phyloP scores from a whole-genome alignment of 2,113 vertebrate genomes.

The Amphiprion percula region DNA sequence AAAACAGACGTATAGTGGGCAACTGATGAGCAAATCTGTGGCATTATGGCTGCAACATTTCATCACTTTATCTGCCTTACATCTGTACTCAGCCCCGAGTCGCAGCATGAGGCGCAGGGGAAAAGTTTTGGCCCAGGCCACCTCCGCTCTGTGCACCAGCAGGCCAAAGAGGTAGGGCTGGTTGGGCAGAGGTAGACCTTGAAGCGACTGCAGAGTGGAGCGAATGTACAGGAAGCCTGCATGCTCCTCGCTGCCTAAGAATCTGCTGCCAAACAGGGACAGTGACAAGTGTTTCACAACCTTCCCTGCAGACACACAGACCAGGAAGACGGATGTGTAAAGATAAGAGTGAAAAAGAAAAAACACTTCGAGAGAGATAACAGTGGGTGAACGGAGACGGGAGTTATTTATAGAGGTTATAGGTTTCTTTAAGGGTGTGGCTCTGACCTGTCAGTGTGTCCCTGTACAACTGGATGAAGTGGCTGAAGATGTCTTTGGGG shows the following conservation, averaged over 20 bases:
- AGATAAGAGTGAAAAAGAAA: neutral
- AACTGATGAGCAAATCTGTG: neutral
- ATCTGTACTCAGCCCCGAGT: conserved; percentile 92
- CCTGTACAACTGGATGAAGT: conserved; percentile 93
- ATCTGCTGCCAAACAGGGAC: conserved; percentile 88
- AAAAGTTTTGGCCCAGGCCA: conserved; percentile 95
- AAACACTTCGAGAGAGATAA: neutral
- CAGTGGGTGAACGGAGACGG: no score
- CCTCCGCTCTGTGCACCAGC: conserved; percentile 93
- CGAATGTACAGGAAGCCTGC: conserved; percentile 94
- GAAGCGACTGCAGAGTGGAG: conserved; percentile 91
- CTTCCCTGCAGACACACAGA: conserved; percentile 84
- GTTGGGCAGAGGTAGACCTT: conserved; percentile 88
- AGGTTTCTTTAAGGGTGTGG: neutral
- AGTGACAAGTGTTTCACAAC: conserved; percentile 91
- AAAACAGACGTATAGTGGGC: conserved; percentile 31
- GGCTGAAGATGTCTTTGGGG: conserved; percentile 92
- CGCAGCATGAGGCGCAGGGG: conserved; percentile 94
- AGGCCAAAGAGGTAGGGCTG: conserved; percentile 92
- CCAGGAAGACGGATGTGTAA: neutral
- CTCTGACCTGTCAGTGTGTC: conserved; percentile 92
- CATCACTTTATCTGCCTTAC: conserved; percentile 76
- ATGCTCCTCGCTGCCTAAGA: conserved; percentile 90
- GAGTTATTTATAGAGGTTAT: no score
- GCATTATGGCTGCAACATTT: neutral